Percentiles rank a stretch among this genome's conserved stretches.
These are phyloP conservation scores for Marisa cornuarietis DNA, from an alignment of 1,140 invertebrate genomes.

Conservation along the genomic window DNA sequence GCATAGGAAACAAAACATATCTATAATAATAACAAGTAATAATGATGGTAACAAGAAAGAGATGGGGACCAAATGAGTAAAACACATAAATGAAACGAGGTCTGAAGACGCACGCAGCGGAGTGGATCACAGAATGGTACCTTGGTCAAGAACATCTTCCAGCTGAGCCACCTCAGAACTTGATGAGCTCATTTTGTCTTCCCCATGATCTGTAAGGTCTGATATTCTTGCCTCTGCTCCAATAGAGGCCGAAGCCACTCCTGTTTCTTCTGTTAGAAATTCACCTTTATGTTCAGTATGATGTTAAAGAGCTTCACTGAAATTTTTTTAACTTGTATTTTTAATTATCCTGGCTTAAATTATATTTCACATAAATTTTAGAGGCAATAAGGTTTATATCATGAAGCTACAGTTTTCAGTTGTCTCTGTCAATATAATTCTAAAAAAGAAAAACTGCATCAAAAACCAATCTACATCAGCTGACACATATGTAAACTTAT, in stretches of 20 bases:
- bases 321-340: too few species aligned
- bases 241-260: not conserved
- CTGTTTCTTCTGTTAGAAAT: constrained; percentile 19
- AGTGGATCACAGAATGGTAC: constrained; percentile 33
- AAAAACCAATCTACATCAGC: too few species aligned
- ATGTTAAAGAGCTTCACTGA: too few species aligned
- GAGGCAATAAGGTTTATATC: too few species aligned
- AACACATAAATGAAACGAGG: constrained; percentile 20
- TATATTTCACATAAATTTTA: too few species aligned
- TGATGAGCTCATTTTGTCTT: constrained; percentile 52
- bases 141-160: constrained; percentile 53
- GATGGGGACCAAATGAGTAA: constrained; percentile 16
- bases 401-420: too few species aligned
- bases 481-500: too few species aligned
- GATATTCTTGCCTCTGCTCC: constrained; percentile 1
- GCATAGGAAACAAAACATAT: constrained; percentile 9
- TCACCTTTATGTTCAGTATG: too few species aligned
- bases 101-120: not conserved
- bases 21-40: constrained; percentile 6
- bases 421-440: too few species aligned
- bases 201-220: constrained; percentile 11
- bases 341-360: too few species aligned
- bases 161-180: constrained; percentile 56
- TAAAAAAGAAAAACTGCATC: too few species aligned
- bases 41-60: constrained; percentile 13